Evolutionary conservation across 2,113 vertebrate genomes (phyloP).

Genomic region (Myotis brandtii): DNA sequence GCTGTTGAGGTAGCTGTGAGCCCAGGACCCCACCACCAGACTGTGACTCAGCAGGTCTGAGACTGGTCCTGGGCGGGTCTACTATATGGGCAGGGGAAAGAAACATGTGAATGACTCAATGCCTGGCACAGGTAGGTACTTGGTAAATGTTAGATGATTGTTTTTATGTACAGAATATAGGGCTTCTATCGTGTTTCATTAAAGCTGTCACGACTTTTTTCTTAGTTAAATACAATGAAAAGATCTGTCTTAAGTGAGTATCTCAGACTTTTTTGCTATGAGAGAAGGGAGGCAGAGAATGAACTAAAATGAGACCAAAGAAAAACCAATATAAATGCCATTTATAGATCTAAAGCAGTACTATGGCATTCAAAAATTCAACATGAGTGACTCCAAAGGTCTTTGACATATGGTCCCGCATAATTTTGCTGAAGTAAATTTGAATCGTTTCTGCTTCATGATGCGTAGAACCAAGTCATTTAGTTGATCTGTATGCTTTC

Average conservation of each 20-base stretch:
- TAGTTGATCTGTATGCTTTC: background rate
- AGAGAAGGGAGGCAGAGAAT: background rate
- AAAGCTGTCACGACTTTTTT: background rate
- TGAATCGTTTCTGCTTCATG: background rate
- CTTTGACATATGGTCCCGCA: background rate
- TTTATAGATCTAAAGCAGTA: background rate
- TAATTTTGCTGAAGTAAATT: background rate
- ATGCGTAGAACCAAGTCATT: background rate
- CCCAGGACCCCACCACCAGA: background rate
- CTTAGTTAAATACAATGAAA: background rate
- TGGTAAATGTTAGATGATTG: background rate
- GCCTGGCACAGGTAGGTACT: background rate
- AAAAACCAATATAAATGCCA: constrained; percentile 5
- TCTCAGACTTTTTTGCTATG: background rate
- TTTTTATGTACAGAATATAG: background rate
- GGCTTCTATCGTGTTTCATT: background rate
- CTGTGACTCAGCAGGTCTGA: background rate
- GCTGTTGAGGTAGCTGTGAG: background rate
- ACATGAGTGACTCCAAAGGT: background rate
- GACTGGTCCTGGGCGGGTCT: background rate
- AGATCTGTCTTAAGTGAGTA: background rate
- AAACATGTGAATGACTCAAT: background rate
- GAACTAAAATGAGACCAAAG: background rate
- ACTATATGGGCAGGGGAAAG: background rate
- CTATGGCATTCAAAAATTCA: background rate